phyloP scores from a whole-genome alignment of 2,797 vertebrate genomes.

The Hippopotamyrus pictus region DNA sequence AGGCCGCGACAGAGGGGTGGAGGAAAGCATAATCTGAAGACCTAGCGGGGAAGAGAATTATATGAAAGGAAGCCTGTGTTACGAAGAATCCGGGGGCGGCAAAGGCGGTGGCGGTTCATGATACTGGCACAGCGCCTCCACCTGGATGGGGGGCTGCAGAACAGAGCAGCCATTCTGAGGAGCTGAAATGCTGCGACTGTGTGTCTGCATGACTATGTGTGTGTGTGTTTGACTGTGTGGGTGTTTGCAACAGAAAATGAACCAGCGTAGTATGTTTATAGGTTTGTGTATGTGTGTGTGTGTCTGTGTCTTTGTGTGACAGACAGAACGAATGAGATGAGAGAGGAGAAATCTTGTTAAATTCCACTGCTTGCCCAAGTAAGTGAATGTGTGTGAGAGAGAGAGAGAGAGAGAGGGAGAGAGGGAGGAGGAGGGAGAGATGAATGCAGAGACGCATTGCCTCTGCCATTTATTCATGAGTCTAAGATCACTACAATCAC shows the following conservation, averaged over 20 bases:
- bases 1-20: neutral
- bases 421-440: slow-evolving; percentile 21
- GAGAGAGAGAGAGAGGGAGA: slow-evolving; percentile 1
- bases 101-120: neutral
- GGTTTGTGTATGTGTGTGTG: neutral
- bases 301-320: neutral
- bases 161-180: neutral
- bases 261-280: neutral
- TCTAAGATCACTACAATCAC: neutral
- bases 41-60: neutral
- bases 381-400: slow-evolving; percentile 3
- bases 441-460: neutral
- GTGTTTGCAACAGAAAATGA: neutral
- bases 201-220: neutral
- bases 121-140: neutral
- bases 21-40: neutral
- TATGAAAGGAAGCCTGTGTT: neutral
- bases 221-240: slow-evolving; percentile 13
- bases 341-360: neutral
- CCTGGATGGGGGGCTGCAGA: neutral
- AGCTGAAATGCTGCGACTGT: neutral
- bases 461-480: neutral
- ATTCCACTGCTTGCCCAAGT: neutral
- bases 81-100: neutral
- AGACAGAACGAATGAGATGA: neutral